Evolutionary conservation across 1,140 invertebrate species (phyloP).

Genomic region (Phortica variegata): DNA sequence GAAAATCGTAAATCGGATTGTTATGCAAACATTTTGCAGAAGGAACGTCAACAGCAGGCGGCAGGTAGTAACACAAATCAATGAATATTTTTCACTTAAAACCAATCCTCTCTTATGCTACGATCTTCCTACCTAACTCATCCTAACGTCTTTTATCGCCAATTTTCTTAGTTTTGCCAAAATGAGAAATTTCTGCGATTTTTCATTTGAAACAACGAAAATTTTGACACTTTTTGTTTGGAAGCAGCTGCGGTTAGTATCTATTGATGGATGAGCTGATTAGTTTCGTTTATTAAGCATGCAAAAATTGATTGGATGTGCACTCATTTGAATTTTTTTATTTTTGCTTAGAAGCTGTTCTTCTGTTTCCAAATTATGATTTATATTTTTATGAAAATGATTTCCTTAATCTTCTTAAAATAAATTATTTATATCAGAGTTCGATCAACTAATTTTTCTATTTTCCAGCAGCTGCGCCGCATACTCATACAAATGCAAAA

Average conservation of each 20-base stretch:
- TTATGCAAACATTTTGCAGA: constrained; percentile 45
- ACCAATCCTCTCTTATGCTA: not conserved
- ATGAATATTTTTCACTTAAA: not conserved
- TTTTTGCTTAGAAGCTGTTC: constrained; percentile 5
- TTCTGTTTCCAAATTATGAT: too few species aligned
- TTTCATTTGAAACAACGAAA: constrained; percentile 35
- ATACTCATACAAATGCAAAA: constrained; percentile 14
- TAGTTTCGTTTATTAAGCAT: constrained; percentile 1
- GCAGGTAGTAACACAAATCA: constrained; percentile 22
- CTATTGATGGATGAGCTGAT: constrained; percentile 1
- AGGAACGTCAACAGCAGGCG: constrained; percentile 45
- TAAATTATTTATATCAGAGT: too few species aligned
- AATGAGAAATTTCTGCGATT: constrained; percentile 49
- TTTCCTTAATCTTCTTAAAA: too few species aligned
- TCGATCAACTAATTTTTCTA: too few species aligned
- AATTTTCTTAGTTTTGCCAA: constrained; percentile 39
- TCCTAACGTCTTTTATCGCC: constrained; percentile 11
- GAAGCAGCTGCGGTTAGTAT: constrained; percentile 53
- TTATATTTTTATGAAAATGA: not conserved
- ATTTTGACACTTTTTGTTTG: constrained; percentile 49
- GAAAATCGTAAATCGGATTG: constrained; percentile 58
- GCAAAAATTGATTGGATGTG: not conserved
- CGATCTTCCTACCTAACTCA: constrained; percentile 11
- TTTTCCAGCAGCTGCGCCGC: constrained; percentile 8
- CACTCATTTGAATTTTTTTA: constrained; percentile 8